Evolutionary conservation across 2,113 vertebrate genomes (phyloP), one percentile per base, ranked within the genome.

Genomic region (Platanista minor): DNA sequence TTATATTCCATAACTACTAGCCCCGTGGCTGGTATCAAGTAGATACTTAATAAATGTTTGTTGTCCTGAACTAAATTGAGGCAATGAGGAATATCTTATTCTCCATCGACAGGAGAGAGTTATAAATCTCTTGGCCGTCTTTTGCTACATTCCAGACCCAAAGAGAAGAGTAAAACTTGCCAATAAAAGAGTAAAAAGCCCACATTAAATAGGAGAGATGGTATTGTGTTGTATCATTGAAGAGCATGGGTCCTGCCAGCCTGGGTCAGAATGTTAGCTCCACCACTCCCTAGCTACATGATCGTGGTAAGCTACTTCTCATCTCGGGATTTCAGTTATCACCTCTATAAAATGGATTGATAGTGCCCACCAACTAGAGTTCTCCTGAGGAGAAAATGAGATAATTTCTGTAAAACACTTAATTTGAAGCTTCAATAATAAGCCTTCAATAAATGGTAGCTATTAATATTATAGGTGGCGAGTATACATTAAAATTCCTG

Each of bases 351-450:
- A 95, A 66, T 71, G n/a, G 13, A 52, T 43, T 29, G 54, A 88
- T 69, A 91, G 36, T 75, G 17, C 6, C 36, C 62, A 89, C 29
- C 4, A 66, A 27, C n/a, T 87, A 80, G 36, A 93, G n/a, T 31
- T 93, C 41, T 89, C 18, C 25, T 86, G 9, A 91, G 57, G n/a
- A 94, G 20, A 81, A 91, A 95, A 88, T 25, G 36, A 93, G 74
- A 81, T 86, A 25, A 77, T 82, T 86, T 86, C 80, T 96, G 13
- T 81, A 88, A 95, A 83, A 23, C 33, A 74, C 8, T 92, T 94
- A 72, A 77, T 84, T 80, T 80, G 64, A 87, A 90, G 46, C 62
- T 87, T 95, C 72, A 72, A n/a, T 66, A 93, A 88, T 78, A 88
- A 93, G 6, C 31, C 61, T 85, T 94, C 39, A 59, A 84, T 72